Evolutionary conservation across 1,140 invertebrate species (phyloP).

Genomic region (Planococcus citri): DNA sequence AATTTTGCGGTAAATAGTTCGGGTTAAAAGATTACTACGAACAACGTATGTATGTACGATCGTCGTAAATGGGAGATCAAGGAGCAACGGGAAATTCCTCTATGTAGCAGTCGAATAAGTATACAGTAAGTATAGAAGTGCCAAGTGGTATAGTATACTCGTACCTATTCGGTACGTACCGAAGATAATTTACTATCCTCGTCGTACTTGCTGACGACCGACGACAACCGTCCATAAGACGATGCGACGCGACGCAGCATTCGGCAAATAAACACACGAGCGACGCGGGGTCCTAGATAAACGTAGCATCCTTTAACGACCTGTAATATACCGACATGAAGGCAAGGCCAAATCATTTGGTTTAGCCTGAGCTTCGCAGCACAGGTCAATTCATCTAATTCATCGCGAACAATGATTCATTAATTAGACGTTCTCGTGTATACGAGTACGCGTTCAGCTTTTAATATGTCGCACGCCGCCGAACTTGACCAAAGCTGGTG

Average conservation of each 20-base stretch:
- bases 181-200: no score
- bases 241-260: no score
- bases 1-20: conserved; percentile 5
- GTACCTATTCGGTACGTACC: no score
- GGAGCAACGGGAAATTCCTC: background rate
- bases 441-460: background rate
- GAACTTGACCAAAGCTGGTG: no score
- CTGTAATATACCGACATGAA: background rate
- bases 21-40: conserved; percentile 7
- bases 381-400: conserved; percentile 3
- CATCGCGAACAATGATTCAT: background rate
- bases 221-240: no score
- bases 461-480: no score
- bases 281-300: background rate
- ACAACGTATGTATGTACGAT: no score
- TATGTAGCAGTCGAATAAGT: background rate
- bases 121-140: no score
- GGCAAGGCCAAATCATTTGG: background rate
- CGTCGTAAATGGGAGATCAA: background rate
- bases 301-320: background rate
- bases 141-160: no score
- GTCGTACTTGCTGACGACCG: no score
- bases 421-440: background rate
- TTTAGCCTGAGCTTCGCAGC: background rate
- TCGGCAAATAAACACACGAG: background rate